These are phyloP conservation scores for Hystrix brachyura DNA, from an alignment of 2,113 vertebrate genomes.

Conservation along the genomic window DNA sequence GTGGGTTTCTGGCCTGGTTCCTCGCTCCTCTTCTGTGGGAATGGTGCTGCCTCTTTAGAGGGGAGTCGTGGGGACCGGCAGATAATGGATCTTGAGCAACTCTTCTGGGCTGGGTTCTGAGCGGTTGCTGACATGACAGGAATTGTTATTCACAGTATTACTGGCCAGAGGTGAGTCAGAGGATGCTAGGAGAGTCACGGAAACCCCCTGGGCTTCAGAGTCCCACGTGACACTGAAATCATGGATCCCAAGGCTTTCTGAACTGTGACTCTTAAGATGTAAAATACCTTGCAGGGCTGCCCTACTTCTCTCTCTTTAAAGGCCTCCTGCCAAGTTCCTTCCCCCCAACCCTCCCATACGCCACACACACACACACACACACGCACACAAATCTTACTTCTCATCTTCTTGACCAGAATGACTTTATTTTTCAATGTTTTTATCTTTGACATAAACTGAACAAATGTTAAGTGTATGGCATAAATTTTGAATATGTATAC, in stretches of 20 bases:
- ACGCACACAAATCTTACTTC: neutral
- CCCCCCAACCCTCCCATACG: neutral
- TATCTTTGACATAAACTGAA: neutral
- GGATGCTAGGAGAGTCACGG: neutral
- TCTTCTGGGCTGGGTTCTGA: neutral
- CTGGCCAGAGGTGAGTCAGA: conserved; percentile 15
- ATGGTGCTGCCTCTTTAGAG: conserved; percentile 40
- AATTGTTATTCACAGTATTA: conserved; percentile 27
- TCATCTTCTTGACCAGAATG: neutral
- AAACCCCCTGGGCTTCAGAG: neutral
- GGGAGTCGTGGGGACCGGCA: neutral
- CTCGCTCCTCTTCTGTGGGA: neutral
- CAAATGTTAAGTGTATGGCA: neutral
- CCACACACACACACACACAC: no score
- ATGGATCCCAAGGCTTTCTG: neutral
- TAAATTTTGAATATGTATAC: neutral
- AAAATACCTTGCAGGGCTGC: neutral
- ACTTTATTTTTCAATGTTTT: neutral
- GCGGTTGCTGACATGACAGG: conserved; percentile 23
- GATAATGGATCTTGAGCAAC: conserved; percentile 56
- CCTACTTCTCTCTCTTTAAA: neutral
- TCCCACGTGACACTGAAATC: neutral
- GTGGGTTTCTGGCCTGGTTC: neutral
- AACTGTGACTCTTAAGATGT: neutral
- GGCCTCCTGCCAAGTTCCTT: neutral